Evolutionary conservation across 2,888 invertebrate species (phyloP).

Genomic region (Lycaena phlaeas): DNA sequence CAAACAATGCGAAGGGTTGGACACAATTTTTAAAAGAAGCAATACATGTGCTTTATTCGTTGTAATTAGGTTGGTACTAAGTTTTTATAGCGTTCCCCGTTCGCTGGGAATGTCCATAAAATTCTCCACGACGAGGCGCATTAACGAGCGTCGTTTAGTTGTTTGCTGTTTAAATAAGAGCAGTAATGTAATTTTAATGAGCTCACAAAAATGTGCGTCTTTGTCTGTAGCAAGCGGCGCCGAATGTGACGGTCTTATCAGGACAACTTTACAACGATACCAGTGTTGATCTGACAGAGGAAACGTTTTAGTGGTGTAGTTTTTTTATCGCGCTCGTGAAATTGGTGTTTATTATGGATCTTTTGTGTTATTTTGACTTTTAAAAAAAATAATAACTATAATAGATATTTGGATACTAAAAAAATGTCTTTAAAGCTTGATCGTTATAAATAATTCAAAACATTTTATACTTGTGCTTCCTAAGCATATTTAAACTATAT

Average conservation of each 20-base stretch:
- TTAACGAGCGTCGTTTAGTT: slow-evolving; percentile 65
- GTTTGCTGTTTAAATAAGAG: slow-evolving; percentile 67
- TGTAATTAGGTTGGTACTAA: slow-evolving; percentile 22
- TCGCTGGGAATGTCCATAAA: slow-evolving; percentile 52
- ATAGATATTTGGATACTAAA: too few relatives aligned
- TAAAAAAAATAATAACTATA: too few relatives aligned
- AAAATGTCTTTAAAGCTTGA: too few relatives aligned
- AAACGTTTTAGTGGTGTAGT: slow-evolving; percentile 1
- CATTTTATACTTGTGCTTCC: too few relatives aligned
- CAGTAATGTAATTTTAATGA: slow-evolving; percentile 70
- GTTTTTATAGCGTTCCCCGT: slow-evolving; percentile 22
- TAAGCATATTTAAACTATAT: too few relatives aligned
- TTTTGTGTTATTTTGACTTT: too few relatives aligned
- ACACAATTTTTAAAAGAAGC: slow-evolving; percentile 17
- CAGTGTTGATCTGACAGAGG: not conserved
- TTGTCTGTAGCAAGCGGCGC: slow-evolving; percentile 31
- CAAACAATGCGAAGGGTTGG: slow-evolving; percentile 12
- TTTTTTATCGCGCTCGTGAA: too few relatives aligned
- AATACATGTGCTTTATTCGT: slow-evolving; percentile 24
- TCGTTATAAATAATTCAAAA: too few relatives aligned
- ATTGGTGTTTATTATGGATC: too few relatives aligned
- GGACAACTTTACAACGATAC: slow-evolving; percentile 10
- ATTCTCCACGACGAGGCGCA: slow-evolving; percentile 49
- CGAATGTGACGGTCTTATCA: slow-evolving; percentile 17
- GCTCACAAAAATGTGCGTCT: slow-evolving; percentile 62